Base-by-base conservation (phyloP, 2,797 vertebrate species). In the Cryptoprocta ferox region DNA sequence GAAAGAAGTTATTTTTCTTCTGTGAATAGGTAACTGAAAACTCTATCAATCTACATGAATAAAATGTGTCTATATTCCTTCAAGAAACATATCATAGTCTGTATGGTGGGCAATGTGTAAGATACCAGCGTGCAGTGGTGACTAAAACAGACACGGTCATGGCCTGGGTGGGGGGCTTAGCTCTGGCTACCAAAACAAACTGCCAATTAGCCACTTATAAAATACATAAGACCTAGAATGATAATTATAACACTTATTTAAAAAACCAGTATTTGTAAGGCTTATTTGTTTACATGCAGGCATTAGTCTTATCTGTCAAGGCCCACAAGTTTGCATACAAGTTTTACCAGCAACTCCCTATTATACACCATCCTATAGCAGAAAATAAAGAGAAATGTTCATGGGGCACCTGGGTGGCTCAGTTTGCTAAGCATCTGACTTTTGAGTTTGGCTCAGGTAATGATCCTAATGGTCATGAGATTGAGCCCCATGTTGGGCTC, bases 11-110 rank as follows among this genome's bases (percentile, higher is more conserved):
- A 65, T 71, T 93, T 93, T 92, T 88, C 61, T 93, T 92, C 86
- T 79, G 35, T 97, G 76, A 89, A 71, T 2, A 70, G 61, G 32
- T 78, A 82, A 97, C 45, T 81, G 37, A 80, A 97, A 95, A 45
- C 30, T 71, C 86, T 70, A 37, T 91, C 71, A 93, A 84, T 88
- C 59, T 86, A 80, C n/a, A 50, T 24, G 19, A 89, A 73, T 90
- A 75, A 93, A 96, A 89, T 63, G 19, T 83, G 5, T 82, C 61
- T 65, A 61, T 3, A 79, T 45, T 91, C 61, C 48, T 56, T 93
- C 30, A 93, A 91, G 30, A 89, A 93, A 82, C 19, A 71, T 80
- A 71, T 26, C 5, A 14, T 37, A 50, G n/a, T 83, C 39, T 75
- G 39, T 1, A 76, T 10, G 11, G 32, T 48, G 56, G 63, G 65